phyloP scores from a whole-genome alignment of 2,888 invertebrate species.

The Rhyacophila evoluta region DNA sequence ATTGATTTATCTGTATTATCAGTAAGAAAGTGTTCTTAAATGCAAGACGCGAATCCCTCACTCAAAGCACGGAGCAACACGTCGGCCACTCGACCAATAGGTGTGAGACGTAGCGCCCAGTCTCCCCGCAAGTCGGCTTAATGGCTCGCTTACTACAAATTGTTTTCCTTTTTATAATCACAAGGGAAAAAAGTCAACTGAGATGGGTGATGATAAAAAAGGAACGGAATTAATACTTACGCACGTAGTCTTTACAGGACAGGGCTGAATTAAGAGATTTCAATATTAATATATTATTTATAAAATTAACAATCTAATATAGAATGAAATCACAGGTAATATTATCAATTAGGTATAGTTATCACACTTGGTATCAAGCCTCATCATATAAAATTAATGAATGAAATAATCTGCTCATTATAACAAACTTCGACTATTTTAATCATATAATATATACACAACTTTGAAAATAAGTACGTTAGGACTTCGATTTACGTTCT shows the following conservation, averaged over 20 bases:
- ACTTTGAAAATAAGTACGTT: too few species aligned
- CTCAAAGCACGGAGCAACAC: not conserved
- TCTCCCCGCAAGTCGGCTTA: not conserved
- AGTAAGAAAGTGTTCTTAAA: too few species aligned
- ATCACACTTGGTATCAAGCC: too few species aligned
- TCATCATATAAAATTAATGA: too few species aligned
- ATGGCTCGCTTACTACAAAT: slow-evolving; percentile 44
- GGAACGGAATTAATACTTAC: slow-evolving; percentile 26
- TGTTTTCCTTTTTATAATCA: slow-evolving; percentile 36
- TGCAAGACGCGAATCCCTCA: not conserved
- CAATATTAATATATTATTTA: too few species aligned
- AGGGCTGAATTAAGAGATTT: not conserved
- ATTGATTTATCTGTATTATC: not conserved
- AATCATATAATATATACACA: too few species aligned
- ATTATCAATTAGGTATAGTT: too few species aligned
- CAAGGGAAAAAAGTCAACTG: slow-evolving; percentile 25
- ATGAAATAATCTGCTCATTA: too few species aligned
- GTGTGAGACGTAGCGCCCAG: slow-evolving; percentile 29
- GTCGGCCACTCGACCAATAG: slow-evolving; percentile 21
- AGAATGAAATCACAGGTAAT: too few species aligned
- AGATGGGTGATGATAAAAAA: slow-evolving; percentile 20
- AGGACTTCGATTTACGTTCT: too few species aligned
- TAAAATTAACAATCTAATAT: too few species aligned
- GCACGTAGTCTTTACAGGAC: slow-evolving; percentile 3
- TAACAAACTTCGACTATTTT: too few species aligned